A percentile compares a stretch with the other conserved stretches of the same genome.
These are phyloP conservation scores for Drosophila lacicola DNA, from an alignment of 2,888 invertebrate species.

Conservation along the genomic window DNA sequence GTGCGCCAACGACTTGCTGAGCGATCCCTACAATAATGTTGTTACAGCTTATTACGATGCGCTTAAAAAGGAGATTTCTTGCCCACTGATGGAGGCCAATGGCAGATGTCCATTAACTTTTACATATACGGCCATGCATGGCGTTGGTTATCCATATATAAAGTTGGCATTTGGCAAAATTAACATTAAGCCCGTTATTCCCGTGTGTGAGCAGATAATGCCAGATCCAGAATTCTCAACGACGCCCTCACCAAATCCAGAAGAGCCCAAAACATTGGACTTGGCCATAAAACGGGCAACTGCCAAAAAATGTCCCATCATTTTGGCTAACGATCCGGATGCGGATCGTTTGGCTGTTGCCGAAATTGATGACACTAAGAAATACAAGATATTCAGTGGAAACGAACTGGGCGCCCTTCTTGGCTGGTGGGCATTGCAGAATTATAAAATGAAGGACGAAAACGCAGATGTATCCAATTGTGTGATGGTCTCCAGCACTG, in stretches of 20 bases:
- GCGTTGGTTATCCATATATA: constrained; percentile 95
- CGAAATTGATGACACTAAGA: constrained; percentile 88
- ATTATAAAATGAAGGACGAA: constrained; percentile 85
- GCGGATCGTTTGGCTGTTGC: constrained; percentile 98
- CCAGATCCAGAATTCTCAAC: constrained; percentile 99
- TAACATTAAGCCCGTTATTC: constrained; percentile 87
- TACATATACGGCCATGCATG: constrained; percentile 99
- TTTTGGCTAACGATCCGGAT: constrained; percentile 99
- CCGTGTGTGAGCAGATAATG: constrained; percentile 89
- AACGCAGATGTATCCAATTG: constrained; percentile 87
- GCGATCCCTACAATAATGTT: constrained; percentile 90
- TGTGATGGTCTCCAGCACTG: constrained; percentile 96
- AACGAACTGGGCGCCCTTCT: constrained; percentile 97
- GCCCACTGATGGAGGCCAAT: constrained; percentile 86
- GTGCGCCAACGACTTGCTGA: constrained; percentile 86
- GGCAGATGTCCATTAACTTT: constrained; percentile 88
- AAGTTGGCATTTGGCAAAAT: constrained; percentile 90
- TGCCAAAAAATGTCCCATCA: constrained; percentile 88
- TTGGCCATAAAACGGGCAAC: constrained; percentile 92
- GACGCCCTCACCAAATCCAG: constrained; percentile 98
- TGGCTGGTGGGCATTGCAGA: constrained; percentile 96
- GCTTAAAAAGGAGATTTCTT: constrained; percentile 87
- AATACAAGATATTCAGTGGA: constrained; percentile 89
- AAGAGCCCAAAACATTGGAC: constrained; percentile 94
- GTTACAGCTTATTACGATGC: constrained; percentile 89